Conservation (phyloP, 2,797 vertebrate genomes). For the Alosa sapidissima region DNA sequence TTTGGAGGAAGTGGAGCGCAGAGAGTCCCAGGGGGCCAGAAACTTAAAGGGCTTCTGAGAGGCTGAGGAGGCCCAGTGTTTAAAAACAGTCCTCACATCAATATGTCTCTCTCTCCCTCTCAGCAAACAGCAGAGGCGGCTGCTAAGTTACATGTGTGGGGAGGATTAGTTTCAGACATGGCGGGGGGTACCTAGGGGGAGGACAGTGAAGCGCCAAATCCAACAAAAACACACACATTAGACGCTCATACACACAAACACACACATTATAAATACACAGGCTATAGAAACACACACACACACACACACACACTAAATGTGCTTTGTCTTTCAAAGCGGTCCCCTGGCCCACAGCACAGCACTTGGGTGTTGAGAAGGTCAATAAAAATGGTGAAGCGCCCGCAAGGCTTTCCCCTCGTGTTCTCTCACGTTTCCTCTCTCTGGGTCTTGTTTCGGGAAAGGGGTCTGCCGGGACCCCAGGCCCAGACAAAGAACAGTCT, state of each 20-base stretch:
- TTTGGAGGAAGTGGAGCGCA: not conserved
- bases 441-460: not conserved
- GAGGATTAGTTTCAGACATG: not conserved
- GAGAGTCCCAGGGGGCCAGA: not conserved
- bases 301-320: constrained; percentile 18
- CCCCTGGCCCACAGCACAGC: constrained; percentile 27
- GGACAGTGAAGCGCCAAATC: not conserved
- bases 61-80: not conserved
- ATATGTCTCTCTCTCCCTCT: not conserved
- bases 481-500: not conserved
- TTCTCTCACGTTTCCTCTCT: constrained; percentile 23
- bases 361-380: constrained; percentile 35
- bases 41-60: not conserved
- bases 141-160: not conserved
- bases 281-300: not conserved
- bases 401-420: constrained; percentile 21
- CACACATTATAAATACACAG: not conserved
- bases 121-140: not conserved
- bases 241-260: not conserved
- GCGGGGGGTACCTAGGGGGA: not conserved
- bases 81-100: not conserved
- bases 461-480: constrained; percentile 14
- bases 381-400: constrained; percentile 42
- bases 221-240: not conserved
- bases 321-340: constrained; percentile 26